A percentile compares a stretch with the other conserved stretches of the same genome.
phyloP scores from a whole-genome alignment of 1,140 invertebrate genomes.

The Phthorimaea operculella region DNA sequence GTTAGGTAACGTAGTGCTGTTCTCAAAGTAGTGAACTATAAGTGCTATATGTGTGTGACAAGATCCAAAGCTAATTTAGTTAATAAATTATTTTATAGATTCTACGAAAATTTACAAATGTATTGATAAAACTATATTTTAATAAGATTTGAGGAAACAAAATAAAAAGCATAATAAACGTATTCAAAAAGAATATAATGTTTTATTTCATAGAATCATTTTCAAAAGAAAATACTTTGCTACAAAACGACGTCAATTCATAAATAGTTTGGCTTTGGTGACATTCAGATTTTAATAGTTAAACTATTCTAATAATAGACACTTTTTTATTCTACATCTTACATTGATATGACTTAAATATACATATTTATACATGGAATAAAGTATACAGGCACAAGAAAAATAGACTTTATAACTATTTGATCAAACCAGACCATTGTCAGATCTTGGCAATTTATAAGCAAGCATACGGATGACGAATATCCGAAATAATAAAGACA shows the following conservation, averaged over 20 bases:
- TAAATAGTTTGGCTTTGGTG: slow-evolving; percentile 4
- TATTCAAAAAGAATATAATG: slow-evolving; percentile 5
- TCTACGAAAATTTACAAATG: neutral
- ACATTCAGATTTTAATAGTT: slow-evolving; percentile 1
- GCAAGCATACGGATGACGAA: too few relatives aligned
- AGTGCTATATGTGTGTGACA: neutral
- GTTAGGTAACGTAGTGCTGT: too few relatives aligned
- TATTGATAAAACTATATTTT: neutral
- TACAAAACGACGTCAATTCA: neutral
- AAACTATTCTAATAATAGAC: neutral
- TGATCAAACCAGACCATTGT: neutral
- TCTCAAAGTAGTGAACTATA: neutral
- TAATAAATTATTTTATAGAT: neutral
- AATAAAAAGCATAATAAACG: slow-evolving; percentile 5
- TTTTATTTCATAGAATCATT: slow-evolving; percentile 3
- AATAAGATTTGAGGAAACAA: neutral
- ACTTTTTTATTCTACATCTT: neutral
- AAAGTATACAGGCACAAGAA: neutral
- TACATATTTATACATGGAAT: neutral
- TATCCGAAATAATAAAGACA: too few relatives aligned
- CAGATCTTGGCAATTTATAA: too few relatives aligned
- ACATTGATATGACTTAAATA: slow-evolving; percentile 1
- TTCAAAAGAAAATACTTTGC: neutral
- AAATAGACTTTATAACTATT: neutral
- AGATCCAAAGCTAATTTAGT: slow-evolving; percentile 3